These are phyloP conservation scores for Urocolius indicus DNA, from an alignment of 2,113 vertebrate genomes.

Conservation along the genomic window DNA sequence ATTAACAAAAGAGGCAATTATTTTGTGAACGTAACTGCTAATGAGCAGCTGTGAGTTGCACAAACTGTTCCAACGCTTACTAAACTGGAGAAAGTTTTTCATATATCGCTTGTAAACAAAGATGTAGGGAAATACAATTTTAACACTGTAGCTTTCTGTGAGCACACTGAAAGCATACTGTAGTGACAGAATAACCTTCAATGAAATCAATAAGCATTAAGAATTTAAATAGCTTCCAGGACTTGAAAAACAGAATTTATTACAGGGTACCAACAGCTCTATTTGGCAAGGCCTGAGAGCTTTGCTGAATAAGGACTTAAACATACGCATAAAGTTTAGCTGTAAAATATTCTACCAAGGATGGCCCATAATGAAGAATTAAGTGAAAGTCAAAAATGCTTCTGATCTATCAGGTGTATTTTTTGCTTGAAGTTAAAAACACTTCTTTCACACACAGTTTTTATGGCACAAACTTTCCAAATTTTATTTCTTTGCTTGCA, in stretches of 20 bases:
- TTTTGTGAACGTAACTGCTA: not conserved
- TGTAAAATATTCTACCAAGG: not conserved
- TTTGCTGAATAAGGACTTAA: not conserved
- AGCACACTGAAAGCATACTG: not conserved
- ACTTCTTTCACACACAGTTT: not conserved
- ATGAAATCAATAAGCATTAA: not conserved
- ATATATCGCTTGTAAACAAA: not conserved
- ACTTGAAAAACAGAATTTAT: not conserved
- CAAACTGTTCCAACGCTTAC: not conserved
- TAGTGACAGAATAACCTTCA: not conserved
- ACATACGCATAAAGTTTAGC: not conserved
- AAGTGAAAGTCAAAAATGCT: not conserved
- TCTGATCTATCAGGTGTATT: not conserved
- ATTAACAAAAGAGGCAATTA: not conserved
- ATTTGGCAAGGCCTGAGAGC: not conserved
- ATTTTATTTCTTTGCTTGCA: not conserved
- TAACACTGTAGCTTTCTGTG: not conserved
- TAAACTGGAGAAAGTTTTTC: not conserved
- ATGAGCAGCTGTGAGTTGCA: not conserved
- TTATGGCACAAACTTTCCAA: not conserved
- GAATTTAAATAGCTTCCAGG: not conserved
- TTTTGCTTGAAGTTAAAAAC: not conserved
- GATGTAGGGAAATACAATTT: not conserved
- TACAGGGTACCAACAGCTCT: not conserved
- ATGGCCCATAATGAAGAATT: not conserved